Evolutionary conservation across 2,888 invertebrate species (phyloP).

Genomic region (Hyposoter dolosus): DNA sequence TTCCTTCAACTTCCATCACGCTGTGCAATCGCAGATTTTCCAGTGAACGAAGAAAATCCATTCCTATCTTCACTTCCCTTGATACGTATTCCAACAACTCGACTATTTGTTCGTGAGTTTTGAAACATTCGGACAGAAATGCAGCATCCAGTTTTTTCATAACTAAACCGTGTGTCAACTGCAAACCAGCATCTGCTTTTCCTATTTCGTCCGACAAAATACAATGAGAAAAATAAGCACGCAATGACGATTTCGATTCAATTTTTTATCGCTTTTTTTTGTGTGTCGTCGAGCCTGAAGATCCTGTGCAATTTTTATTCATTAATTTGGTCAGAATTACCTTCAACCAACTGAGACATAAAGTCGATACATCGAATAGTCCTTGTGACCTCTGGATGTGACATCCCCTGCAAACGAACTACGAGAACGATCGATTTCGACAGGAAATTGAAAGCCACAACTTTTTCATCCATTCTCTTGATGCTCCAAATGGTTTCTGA

Average conservation of each 20-base stretch:
- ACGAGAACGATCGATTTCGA: slow-evolving; percentile 75
- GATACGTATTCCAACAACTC: slow-evolving; percentile 76
- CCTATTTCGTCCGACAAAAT: slow-evolving; percentile 55
- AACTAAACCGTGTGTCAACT: slow-evolving; percentile 76
- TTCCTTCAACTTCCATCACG: slow-evolving; percentile 72
- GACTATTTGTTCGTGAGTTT: slow-evolving; percentile 74
- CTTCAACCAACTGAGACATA: slow-evolving; percentile 49
- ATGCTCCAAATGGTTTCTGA: slow-evolving; percentile 77
- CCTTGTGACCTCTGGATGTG: slow-evolving; percentile 26
- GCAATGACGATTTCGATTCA: neutral
- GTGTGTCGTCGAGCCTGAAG: neutral
- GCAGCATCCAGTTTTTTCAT: slow-evolving; percentile 72
- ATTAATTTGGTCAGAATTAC: neutral
- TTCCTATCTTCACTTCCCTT: slow-evolving; percentile 74
- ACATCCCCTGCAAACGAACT: slow-evolving; percentile 69
- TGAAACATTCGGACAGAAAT: slow-evolving; percentile 66
- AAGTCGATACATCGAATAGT: slow-evolving; percentile 36
- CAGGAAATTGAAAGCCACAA: slow-evolving; percentile 76
- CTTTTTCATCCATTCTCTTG: slow-evolving; percentile 68
- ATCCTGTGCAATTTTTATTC: neutral
- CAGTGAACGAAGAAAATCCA: slow-evolving; percentile 79
- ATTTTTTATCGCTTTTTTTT: neutral
- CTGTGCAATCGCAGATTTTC: slow-evolving; percentile 71
- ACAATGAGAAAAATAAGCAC: neutral
- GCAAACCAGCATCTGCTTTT: slow-evolving; percentile 69